Percentiles rank a stretch among this genome's conserved stretches.
phyloP scores from a whole-genome alignment of 1,140 invertebrate genomes.

The Pararge aegeria region DNA sequence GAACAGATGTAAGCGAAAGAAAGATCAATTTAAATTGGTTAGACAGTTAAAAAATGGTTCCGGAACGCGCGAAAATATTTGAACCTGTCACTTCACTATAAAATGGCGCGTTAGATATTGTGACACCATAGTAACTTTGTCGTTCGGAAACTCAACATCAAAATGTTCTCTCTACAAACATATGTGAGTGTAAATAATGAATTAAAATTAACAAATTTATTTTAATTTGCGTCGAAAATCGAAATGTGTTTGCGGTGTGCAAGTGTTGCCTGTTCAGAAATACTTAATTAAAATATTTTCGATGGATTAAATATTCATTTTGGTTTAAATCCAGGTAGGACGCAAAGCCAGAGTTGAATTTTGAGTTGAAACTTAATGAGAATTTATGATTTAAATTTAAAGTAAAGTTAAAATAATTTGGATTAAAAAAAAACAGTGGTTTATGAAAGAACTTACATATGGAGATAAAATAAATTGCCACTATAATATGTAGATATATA shows the following conservation, averaged over 20 bases:
- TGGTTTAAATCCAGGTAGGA: not conserved
- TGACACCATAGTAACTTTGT: constrained; percentile 47
- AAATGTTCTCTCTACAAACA: constrained; percentile 52
- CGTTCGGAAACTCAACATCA: constrained; percentile 31
- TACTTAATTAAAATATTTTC: constrained; percentile 16
- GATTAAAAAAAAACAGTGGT: too few species aligned
- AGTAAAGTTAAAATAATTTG: too few species aligned
- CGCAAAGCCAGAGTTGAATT: not conserved
- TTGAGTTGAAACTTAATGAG: not conserved
- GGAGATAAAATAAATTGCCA: too few species aligned
- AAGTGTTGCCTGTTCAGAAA: constrained; percentile 8
- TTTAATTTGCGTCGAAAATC: constrained; percentile 16
- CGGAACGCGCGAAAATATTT: constrained; percentile 25
- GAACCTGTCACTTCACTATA: constrained; percentile 56
- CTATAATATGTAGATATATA: too few species aligned
- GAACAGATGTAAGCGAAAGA: not conserved
- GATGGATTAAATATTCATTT: constrained; percentile 7
- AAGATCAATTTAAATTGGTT: constrained; percentile 15
- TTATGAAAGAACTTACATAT: too few species aligned
- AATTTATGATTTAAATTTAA: too few species aligned
- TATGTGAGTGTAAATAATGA: constrained; percentile 49
- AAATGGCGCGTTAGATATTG: constrained; percentile 39
- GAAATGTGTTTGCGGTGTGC: constrained; percentile 17
- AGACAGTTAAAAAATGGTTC: constrained; percentile 6
- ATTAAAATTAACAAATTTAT: constrained; percentile 20